Percentiles rank a stretch among this genome's conserved stretches.
Conservation (phyloP, 2,888 invertebrate genomes). For the Plagodis pulveraria region DNA sequence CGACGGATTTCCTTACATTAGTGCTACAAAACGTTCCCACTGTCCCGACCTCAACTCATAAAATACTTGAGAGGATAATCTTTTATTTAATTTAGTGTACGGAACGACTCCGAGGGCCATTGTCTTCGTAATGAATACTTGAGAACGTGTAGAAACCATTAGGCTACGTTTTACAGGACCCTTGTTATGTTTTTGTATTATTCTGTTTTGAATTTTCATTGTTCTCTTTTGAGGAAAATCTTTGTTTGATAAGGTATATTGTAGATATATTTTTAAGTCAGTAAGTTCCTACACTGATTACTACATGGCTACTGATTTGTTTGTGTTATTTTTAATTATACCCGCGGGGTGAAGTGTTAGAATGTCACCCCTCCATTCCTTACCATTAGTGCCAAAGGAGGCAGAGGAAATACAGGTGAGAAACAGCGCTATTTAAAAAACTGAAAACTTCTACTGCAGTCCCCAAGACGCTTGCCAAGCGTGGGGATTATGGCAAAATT, state of each 20-base stretch:
- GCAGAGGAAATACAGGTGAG: no score
- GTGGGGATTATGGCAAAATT: no score
- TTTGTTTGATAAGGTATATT: not conserved
- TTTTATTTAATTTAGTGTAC: constrained; percentile 31
- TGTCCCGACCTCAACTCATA: constrained; percentile 18
- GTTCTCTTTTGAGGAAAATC: not conserved
- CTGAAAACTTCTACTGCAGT: no score
- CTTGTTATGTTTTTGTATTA: constrained; percentile 23
- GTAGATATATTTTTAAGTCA: no score
- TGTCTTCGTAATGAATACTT: constrained; percentile 39
- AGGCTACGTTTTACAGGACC: constrained; percentile 32
- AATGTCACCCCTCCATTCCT: no score
- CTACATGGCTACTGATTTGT: no score
- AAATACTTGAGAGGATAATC: constrained; percentile 24
- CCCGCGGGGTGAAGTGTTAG: no score
- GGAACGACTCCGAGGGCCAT: constrained; percentile 28
- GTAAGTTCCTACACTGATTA: no score
- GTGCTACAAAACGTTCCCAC: not conserved
- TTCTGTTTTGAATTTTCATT: constrained; percentile 26
- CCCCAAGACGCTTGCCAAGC: no score
- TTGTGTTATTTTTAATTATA: no score
- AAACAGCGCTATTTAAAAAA: no score
- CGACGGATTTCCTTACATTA: constrained; percentile 2
- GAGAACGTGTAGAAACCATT: constrained; percentile 36
- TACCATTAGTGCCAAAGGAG: no score